Base-by-base conservation (phyloP, 2,888 invertebrate genomes). In the Hyposoter dolosus region DNA sequence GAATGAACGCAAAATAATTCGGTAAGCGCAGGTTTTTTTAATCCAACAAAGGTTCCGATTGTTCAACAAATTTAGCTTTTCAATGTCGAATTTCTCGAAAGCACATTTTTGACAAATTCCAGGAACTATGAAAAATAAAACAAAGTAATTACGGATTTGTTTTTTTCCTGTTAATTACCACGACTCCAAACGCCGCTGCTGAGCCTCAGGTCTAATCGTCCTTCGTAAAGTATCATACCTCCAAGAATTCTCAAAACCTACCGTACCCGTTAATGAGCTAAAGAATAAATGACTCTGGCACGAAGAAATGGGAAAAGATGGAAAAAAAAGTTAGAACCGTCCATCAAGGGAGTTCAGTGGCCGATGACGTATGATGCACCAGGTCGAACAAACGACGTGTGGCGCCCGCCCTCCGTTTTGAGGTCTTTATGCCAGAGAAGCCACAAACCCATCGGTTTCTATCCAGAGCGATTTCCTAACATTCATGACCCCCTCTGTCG, bases 351-450 rank as follows among this genome's bases (percentile, higher is more conserved):
- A 77, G 83, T 68, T 82, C 80, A 47, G 47, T 81, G 80, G 72
- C 77, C 76, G 81, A 87, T 87, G 86, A 87, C 83, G 79, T 85
- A 88, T 85, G 68, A 78, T 80, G 66, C 68, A 56, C 50, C 32
- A 66, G 35, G 47, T 80, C 32, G 80, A 63, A 83, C 60, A 56
- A 79, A 75, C 66, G 86, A 82, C 68, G 84, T 75, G 56, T 84
- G 85, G 85, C 79, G 77, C 79, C 56, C 83, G 83, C 87, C 83
- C 85, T 87, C 79, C 40, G 12, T 74, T 86, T 87, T 69, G 83
- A 85, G 83, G 83, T 88, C 84, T 86, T 76, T 85, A 83, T 84
- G 43, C 76, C 84, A 45, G 32, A 40, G 63, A 50, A 69, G 47
- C 84, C 75, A 60, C 82, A 68, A 69, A 76, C 80, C 69, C 78